Evolutionary conservation across 2,888 invertebrate genomes (phyloP).

Genomic region (Eueremaeus valkanovi): DNA sequence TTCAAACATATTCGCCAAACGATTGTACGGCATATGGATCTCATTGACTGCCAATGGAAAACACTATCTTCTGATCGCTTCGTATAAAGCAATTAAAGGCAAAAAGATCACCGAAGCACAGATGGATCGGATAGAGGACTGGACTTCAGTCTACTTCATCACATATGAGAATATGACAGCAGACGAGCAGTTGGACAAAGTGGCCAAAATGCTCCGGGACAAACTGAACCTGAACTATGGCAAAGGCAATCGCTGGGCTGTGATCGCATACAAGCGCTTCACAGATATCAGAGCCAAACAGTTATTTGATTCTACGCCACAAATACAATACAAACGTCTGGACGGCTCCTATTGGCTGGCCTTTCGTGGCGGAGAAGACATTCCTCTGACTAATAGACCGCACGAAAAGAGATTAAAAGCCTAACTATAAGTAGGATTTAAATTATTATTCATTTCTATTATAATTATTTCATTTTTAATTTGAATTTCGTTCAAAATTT

Average conservation of each 20-base stretch:
- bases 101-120: background rate
- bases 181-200: background rate
- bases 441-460: too few species aligned
- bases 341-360: background rate
- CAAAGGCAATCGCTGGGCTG: conserved; percentile 14
- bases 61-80: conserved; percentile 14
- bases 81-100: background rate
- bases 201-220: background rate
- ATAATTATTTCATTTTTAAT: too few species aligned
- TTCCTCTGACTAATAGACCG: background rate
- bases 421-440: too few species aligned
- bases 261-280: background rate
- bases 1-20: background rate
- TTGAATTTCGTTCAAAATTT: too few species aligned
- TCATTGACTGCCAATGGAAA: background rate
- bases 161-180: background rate
- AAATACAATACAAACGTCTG: background rate
- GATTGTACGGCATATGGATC: background rate
- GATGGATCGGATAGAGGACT: conserved; percentile 13
- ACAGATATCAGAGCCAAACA: background rate
- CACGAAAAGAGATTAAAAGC: too few species aligned
- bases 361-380: conserved; percentile 3
- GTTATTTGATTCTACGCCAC: background rate
- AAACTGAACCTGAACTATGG: conserved; percentile 11
- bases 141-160: background rate